Percentiles rank a stretch among this genome's conserved stretches.
Conservation (phyloP, 2,888 invertebrate species). For the Dioctria rufipes region DNA sequence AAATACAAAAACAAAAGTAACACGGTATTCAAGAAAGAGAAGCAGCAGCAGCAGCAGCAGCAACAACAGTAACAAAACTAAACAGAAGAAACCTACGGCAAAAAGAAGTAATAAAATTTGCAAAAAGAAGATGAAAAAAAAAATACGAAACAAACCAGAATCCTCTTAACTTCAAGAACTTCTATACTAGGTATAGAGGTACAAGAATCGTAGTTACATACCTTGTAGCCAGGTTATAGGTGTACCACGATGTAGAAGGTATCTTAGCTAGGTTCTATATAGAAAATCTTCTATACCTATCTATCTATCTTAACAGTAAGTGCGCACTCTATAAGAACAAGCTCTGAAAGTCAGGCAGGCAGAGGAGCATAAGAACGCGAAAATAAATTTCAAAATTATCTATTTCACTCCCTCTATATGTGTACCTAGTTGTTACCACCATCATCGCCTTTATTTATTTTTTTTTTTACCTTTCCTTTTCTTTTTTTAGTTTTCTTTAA, state of each 20-base stretch:
- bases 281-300: neutral
- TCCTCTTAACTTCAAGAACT: conserved; percentile 39
- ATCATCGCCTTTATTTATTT: neutral
- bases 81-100: neutral
- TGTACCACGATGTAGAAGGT: neutral
- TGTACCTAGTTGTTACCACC: too few species aligned
- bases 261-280: too few species aligned
- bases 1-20: neutral
- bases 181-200: neutral
- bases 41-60: conserved; percentile 16
- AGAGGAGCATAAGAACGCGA: conserved; percentile 34
- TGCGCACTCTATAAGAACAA: conserved; percentile 21
- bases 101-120: conserved; percentile 32
- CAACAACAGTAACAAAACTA: conserved; percentile 21
- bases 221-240: conserved; percentile 20
- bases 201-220: conserved; percentile 29
- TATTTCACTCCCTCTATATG: conserved; percentile 27
- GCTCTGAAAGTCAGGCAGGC: neutral
- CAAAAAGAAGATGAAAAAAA: neutral
- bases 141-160: conserved; percentile 51
- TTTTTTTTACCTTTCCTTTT: too few species aligned
- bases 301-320: conserved; percentile 31
- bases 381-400: conserved; percentile 44
- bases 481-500: too few species aligned
- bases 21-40: neutral